Conservation (phyloP, 1,140 invertebrate species). For the Ylistrum balloti region DNA sequence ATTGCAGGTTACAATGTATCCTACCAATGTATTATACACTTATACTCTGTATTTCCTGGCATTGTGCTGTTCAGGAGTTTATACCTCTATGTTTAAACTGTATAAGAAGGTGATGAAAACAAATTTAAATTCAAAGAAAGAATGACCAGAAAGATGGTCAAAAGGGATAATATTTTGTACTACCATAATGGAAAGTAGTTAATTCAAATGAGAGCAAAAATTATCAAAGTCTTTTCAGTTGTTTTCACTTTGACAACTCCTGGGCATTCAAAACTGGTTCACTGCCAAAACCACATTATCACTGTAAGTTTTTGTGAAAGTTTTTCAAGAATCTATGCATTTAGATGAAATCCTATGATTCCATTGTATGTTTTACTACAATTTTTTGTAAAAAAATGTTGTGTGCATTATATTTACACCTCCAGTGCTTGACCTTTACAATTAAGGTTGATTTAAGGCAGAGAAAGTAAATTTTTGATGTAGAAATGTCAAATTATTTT, state of each 20-base stretch:
- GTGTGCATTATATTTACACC: not conserved
- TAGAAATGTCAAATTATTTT: too few relatives aligned
- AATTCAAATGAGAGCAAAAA: too few relatives aligned
- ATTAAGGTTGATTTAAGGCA: too few relatives aligned
- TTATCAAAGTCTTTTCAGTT: too few relatives aligned
- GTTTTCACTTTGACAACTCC: not conserved
- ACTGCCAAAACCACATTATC: not conserved
- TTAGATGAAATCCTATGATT: not conserved
- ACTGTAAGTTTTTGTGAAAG: not conserved
- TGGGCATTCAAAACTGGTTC: not conserved
- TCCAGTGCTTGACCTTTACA: too few relatives aligned
- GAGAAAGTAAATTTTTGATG: too few relatives aligned
- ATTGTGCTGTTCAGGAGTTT: not conserved
- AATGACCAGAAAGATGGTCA: too few relatives aligned
- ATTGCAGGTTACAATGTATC: not conserved
- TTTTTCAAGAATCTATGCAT: not conserved
- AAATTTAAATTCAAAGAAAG: too few relatives aligned
- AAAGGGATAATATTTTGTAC: too few relatives aligned
- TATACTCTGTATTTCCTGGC: not conserved
- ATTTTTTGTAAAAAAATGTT: not conserved
- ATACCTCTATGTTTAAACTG: too few relatives aligned
- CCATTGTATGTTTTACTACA: not conserved
- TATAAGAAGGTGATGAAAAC: too few relatives aligned
- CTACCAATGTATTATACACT: not conserved
- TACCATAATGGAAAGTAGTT: too few relatives aligned